A percentile compares a stretch with the other conserved stretches of the same genome.
Conservation (phyloP, 2,113 vertebrate species). For the Motacilla tschutschensis region DNA sequence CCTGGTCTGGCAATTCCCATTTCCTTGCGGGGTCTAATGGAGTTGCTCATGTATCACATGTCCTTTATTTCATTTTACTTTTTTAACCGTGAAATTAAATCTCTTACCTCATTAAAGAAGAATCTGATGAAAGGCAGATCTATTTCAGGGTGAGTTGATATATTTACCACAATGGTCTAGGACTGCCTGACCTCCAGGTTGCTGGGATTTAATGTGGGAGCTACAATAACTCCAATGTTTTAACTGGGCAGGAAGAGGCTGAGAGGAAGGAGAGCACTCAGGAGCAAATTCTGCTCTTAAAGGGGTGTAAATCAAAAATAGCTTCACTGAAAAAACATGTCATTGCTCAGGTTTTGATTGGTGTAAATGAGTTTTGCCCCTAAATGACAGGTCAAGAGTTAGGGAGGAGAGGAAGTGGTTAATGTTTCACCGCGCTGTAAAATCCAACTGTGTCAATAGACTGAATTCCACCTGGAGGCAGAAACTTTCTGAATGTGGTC, state of each 20-base stretch:
- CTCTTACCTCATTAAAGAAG: slow-evolving; percentile 24
- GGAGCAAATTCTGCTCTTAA: background rate
- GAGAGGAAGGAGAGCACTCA: background rate
- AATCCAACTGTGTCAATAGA: slow-evolving; percentile 52
- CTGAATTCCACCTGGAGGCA: slow-evolving; percentile 7
- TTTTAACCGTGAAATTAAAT: slow-evolving; percentile 9
- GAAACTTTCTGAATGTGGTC: background rate
- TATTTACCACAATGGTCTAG: background rate
- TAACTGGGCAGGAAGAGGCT: background rate
- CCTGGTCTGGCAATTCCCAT: slow-evolving; percentile 2
- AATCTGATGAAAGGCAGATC: slow-evolving; percentile 34
- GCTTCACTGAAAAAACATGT: background rate
- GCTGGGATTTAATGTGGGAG: background rate
- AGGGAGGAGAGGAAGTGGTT: background rate
- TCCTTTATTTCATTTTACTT: background rate
- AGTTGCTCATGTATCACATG: background rate
- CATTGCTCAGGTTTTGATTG: background rate
- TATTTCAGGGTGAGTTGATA: background rate
- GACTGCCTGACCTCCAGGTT: background rate
- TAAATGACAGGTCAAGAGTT: background rate
- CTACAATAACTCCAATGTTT: background rate
- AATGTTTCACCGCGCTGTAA: background rate
- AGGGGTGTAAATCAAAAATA: background rate
- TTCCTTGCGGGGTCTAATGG: background rate
- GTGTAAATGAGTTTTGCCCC: background rate